Evolutionary conservation across 2,888 invertebrate genomes (phyloP), one percentile per base, ranked within the genome.

Genomic region (Meandrusa payeni): DNA sequence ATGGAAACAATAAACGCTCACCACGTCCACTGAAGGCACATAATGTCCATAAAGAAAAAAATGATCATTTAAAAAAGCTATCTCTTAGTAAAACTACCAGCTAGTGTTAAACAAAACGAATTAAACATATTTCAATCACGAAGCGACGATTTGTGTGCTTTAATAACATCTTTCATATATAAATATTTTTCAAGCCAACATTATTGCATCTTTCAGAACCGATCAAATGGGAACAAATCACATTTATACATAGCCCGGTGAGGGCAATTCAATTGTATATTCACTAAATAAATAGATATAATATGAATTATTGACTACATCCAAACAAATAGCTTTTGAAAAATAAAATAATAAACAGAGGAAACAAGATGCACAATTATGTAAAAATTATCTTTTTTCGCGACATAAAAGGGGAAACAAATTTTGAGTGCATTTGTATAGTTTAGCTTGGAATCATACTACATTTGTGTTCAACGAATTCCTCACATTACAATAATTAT

Each of bases 201-300:
- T 17, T 39, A 31, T 32, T 33, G 41, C 20, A 19, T 26, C 11
- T 9, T 28, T 39, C 15, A 5, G 11, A 17, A 32, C 3, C 5
- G 5, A 31, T 26, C 12, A 17, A n/a, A 19, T 12, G 20, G 7
- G 26, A 26, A 33, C 13, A 13, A 15, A 34, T 41, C 22, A 26
- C 33, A 51, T 41, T 11, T 41, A 38, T 44, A 46, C 34, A 22
- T 13, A 41, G 32, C 31, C 24, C 44, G 51, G 34, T 3, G 23
- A 28, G 22, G 24, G n/a, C 33, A 7, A 15, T n/a, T 47, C 46
- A 46, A 53, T 39, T 40, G 26, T 55, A 54, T 48, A 57, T 68
- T 69, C 52, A 64, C 71, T 86, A 86, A 86, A 86, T 86, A 85
- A 86, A 86, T 86, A 86, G 70, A 82, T 77, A 75, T 75, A 72